Percentiles rank a stretch among this genome's conserved stretches.
Evolutionary conservation across 2,113 vertebrate genomes (phyloP).

Genomic region (Cottus gobio): DNA sequence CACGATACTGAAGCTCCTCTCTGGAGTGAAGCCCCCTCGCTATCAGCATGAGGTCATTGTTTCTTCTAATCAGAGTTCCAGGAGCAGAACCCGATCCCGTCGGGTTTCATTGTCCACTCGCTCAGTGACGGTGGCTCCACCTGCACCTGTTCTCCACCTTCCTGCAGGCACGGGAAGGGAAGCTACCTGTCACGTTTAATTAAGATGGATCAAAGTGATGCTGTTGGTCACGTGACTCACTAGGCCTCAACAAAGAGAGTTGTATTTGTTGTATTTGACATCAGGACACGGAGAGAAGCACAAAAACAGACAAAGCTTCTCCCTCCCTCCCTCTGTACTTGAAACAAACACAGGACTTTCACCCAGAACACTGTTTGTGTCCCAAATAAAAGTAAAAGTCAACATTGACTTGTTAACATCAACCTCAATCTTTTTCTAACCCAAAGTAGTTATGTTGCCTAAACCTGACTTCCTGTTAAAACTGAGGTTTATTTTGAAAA

Average conservation of each 20-base stretch:
- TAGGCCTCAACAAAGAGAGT: background rate
- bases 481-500: background rate
- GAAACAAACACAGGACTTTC: too few species aligned
- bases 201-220: constrained; percentile 15
- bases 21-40: too few species aligned
- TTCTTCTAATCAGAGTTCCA: too few species aligned
- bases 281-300: background rate
- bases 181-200: constrained; percentile 29
- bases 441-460: background rate
- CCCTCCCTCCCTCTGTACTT: too few species aligned
- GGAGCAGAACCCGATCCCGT: too few species aligned
- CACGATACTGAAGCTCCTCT: too few species aligned
- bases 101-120: too few species aligned
- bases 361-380: too few species aligned
- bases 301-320: background rate
- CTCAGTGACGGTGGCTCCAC: too few species aligned
- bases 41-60: too few species aligned
- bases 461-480: background rate
- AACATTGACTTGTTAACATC: too few species aligned
- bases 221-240: constrained; percentile 19
- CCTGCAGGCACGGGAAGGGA: background rate
- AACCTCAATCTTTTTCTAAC: background rate
- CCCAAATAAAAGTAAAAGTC: too few species aligned
- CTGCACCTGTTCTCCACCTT: constrained; percentile 11
- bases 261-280: background rate